Percentiles rank a stretch among this genome's conserved stretches.
Conservation (phyloP, 2,888 invertebrate species). For the Auanema sp. region DNA sequence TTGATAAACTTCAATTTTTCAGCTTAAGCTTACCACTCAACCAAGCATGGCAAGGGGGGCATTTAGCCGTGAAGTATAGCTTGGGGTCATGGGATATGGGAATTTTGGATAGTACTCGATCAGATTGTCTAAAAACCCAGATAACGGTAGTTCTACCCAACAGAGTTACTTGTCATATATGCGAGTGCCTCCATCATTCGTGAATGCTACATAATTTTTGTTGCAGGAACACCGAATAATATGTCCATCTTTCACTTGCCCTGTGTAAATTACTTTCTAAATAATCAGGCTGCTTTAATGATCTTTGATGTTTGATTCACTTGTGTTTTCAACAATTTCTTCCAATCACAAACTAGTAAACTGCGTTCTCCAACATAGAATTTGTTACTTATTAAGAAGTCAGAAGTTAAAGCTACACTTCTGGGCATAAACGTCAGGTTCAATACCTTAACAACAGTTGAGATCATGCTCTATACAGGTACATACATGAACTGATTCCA, state of each 20-base stretch:
- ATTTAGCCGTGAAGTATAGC: constrained; percentile 6
- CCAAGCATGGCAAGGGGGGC: not conserved
- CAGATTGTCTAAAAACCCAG: too few relatives aligned
- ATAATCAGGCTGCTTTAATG: not conserved
- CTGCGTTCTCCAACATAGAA: constrained; percentile 9
- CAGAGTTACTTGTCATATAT: constrained; percentile 49
- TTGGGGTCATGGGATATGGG: not conserved
- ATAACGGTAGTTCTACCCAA: not conserved
- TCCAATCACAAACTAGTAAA: not conserved
- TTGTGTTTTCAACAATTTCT: not conserved
- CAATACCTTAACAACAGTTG: not conserved
- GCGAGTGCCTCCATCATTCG: constrained; percentile 63
- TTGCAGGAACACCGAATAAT: constrained; percentile 55
- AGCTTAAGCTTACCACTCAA: not conserved
- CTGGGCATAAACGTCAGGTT: not conserved
- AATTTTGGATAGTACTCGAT: not conserved
- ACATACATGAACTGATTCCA: constrained; percentile 30
- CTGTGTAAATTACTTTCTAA: constrained; percentile 50
- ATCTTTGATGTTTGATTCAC: not conserved
- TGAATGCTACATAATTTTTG: constrained; percentile 57
- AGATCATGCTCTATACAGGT: not conserved
- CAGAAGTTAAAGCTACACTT: too few relatives aligned
- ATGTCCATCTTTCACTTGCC: constrained; percentile 59
- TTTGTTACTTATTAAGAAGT: not conserved
- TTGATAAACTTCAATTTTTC: not conserved